Conservation (phyloP, 2,888 invertebrate species). For the Cantharis lateralis region DNA sequence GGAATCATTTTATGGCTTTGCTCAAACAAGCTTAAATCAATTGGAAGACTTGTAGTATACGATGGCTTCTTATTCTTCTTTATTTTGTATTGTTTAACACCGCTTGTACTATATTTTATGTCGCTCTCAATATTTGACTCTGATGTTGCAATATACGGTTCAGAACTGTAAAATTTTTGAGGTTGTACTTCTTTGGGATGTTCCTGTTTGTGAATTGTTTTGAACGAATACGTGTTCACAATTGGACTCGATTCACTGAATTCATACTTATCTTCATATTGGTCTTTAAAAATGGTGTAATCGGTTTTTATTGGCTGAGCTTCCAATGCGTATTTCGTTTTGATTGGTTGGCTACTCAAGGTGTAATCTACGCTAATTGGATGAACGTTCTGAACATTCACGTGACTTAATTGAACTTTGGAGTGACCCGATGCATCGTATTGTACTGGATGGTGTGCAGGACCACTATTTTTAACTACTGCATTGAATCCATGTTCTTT, state of each 20-base stretch:
- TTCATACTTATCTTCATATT: background rate
- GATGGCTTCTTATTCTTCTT: background rate
- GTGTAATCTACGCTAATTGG: background rate
- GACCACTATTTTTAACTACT: constrained; percentile 61
- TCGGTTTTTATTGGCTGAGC: background rate
- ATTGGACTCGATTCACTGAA: constrained; percentile 11
- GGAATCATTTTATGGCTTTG: constrained; percentile 41
- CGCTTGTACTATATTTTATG: background rate
- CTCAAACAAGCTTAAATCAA: constrained; percentile 42
- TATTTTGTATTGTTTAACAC: background rate
- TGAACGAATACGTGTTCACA: background rate
- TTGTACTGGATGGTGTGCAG: constrained; percentile 50
- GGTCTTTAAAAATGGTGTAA: background rate
- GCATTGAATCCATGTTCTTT: constrained; percentile 64
- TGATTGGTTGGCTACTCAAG: background rate
- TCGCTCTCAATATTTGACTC: background rate
- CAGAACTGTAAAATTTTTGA: background rate
- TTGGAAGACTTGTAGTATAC: constrained; percentile 33
- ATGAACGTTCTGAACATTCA: background rate
- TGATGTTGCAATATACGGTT: background rate
- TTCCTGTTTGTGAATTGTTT: background rate
- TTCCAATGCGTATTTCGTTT: background rate
- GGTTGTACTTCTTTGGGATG: background rate
- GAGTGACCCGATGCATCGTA: constrained; percentile 8
- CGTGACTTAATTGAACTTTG: background rate